Conservation (phyloP, 2,797 vertebrate species). For the Lacerta viridis region DNA sequence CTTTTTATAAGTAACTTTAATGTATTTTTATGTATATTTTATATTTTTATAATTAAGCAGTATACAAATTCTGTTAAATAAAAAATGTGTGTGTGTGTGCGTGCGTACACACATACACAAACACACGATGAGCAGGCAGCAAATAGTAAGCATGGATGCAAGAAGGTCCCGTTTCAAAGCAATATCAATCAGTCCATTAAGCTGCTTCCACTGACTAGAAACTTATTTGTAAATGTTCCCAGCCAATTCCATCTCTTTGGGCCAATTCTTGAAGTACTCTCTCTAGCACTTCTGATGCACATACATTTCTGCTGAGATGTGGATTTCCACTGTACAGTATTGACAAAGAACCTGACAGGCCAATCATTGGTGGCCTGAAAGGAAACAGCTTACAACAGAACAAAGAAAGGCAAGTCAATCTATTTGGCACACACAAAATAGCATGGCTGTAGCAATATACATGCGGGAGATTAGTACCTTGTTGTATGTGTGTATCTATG, state of each 20-base stretch:
- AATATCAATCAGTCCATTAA: background rate
- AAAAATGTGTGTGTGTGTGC: no score
- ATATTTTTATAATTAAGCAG: no score
- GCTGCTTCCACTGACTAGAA: background rate
- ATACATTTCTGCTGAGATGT: background rate
- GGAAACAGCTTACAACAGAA: background rate
- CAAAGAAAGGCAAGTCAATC: background rate
- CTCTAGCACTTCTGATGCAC: background rate
- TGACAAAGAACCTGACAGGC: background rate
- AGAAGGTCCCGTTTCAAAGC: background rate
- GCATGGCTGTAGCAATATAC: background rate
- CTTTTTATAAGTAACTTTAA: no score
- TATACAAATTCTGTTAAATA: no score
- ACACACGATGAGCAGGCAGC: background rate
- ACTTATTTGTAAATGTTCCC: background rate
- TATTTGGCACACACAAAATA: background rate
- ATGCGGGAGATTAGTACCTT: conserved; percentile 44
- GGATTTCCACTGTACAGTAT: background rate
- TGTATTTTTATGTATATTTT: no score
- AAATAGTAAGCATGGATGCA: background rate
- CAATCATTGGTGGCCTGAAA: background rate
- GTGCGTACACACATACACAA: no score
- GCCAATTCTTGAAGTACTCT: background rate
- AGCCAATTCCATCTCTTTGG: background rate
- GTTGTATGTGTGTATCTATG: background rate